Evolutionary conservation across 1,140 invertebrate species (phyloP), one percentile per base, ranked within the genome.

Genomic region (Bombus pyrosoma): DNA sequence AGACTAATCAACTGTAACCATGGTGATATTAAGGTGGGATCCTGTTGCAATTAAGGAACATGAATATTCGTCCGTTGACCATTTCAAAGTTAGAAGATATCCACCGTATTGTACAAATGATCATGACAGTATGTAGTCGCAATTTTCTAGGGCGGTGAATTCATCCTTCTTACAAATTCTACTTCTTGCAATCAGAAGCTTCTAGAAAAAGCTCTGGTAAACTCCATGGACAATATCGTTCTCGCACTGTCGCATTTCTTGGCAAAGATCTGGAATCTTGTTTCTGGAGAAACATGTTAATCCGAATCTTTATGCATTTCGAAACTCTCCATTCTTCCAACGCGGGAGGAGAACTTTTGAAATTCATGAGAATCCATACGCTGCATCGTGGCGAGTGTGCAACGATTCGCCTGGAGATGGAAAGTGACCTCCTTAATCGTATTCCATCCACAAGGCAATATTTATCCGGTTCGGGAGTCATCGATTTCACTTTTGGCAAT

Each of bases 401-500:
- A 85, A 87, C 78, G 89, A 89, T 82, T 77, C 85, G 83, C 43
- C 34, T 66, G 22, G 76, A 85, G 66, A 66, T 86, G 85, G 91
- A 92, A 92, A 92, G 91, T 90, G 91, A 90, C 90, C 91, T 91
- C 86, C 87, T 92, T 92, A 89, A 89, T 86, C 79, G 68, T 69
- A 53, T 37, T 82, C 78, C 39, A 59, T 39, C 73, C 75, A 43
- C 37, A 28, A 18, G 86, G 41, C 91, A 91, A 90, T 86, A 91
- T 86, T 91, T 91, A 83, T 85, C 53, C 88, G 78, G 53, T 80
- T 66, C 71, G 79, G 57, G n/a, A 85, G 83, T 91, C 86, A 91
- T 82, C 87, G 92, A 90, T 95, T 95, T 95, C 95, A 95, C 95
- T 95, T 95, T 95, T 95, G 95, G 93, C 94, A 95, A 95, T 95